phyloP scores from a whole-genome alignment of 2,113 vertebrate genomes.

The Candoia aspera region DNA sequence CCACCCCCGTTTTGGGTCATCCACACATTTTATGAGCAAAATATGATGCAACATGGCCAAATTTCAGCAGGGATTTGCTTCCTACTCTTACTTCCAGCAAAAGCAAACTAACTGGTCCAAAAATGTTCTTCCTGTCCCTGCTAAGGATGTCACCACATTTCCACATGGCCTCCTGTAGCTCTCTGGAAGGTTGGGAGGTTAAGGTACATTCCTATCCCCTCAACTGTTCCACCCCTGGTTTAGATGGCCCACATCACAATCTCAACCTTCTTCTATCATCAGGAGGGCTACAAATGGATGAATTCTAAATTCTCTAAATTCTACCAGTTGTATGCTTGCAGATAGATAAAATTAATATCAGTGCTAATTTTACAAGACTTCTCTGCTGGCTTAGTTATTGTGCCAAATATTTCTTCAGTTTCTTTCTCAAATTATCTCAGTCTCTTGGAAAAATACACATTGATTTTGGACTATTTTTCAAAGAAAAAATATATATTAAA shows the following conservation, averaged over 20 bases:
- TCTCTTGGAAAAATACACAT: neutral
- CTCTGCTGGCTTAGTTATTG: neutral
- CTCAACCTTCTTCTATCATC: neutral
- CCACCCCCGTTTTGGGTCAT: neutral
- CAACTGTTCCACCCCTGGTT: neutral
- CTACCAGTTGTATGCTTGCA: neutral
- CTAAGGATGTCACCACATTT: neutral
- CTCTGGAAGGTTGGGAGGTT: neutral
- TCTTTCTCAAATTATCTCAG: neutral
- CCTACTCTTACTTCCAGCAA: neutral
- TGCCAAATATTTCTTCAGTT: neutral
- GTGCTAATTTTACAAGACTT: neutral
- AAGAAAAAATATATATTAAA: neutral
- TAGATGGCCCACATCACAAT: neutral
- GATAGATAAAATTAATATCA: neutral
- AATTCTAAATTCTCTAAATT: neutral
- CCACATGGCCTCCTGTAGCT: neutral
- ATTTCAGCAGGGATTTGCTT: neutral
- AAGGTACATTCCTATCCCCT: neutral
- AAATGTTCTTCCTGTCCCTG: neutral
- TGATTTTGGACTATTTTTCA: neutral
- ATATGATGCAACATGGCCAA: neutral
- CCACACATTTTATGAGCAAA: neutral
- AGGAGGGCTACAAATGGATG: neutral
- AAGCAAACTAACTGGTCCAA: neutral